Evolutionary conservation across 2,888 invertebrate species (phyloP).

Genomic region (Cabera pusaria): DNA sequence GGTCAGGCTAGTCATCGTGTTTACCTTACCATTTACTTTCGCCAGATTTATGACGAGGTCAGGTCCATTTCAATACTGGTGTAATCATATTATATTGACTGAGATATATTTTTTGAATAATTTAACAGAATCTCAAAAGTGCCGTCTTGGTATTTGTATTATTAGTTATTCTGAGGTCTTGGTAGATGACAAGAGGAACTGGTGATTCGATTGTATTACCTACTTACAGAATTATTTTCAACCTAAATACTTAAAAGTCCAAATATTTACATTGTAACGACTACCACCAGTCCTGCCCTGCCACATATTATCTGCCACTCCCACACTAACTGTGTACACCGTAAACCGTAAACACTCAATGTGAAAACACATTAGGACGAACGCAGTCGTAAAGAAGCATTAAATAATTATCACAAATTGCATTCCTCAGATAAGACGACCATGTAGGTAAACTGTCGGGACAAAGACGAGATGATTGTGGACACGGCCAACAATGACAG

Average conservation of each 20-base stretch:
- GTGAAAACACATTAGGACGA: conserved; percentile 40
- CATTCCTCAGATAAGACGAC: conserved; percentile 69
- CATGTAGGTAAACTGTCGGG: conserved; percentile 50
- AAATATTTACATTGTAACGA: conserved; percentile 12
- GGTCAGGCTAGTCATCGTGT: conserved; percentile 41
- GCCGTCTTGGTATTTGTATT: no score
- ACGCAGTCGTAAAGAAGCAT: conserved; percentile 43
- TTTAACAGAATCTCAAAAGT: conserved; percentile 1
- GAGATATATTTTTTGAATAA: no score
- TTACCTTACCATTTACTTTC: conserved; percentile 40
- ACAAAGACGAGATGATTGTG: conserved; percentile 54
- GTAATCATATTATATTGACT: no score
- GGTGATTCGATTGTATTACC: no score
- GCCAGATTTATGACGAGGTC: conserved; percentile 34
- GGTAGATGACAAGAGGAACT: no score
- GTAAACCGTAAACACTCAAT: conserved; percentile 28
- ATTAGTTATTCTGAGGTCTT: no score
- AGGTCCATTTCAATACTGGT: conserved; percentile 29
- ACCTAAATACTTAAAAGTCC: no score
- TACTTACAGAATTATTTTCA: no score
- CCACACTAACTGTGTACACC: conserved; percentile 7
- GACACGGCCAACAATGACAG: conserved; percentile 34
- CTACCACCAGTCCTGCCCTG: conserved; percentile 7
- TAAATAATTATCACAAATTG: conserved; percentile 54
- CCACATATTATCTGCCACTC: conserved; percentile 17